These are phyloP conservation scores for Sandelia bainsii DNA, from an alignment of 2,797 vertebrate genomes.

Conservation along the genomic window DNA sequence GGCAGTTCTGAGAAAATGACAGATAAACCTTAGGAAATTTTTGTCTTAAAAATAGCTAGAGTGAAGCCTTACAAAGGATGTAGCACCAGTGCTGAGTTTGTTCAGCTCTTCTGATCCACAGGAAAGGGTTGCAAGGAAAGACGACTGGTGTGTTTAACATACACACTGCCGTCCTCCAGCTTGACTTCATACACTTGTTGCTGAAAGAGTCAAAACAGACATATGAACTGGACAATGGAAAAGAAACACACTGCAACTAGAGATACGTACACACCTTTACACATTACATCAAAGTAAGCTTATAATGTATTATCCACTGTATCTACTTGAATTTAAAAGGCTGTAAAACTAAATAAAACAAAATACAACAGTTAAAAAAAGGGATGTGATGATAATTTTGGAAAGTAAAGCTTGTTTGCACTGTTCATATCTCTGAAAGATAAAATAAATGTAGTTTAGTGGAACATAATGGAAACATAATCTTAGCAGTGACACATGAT, in stretches of 20 bases:
- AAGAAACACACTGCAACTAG: not conserved
- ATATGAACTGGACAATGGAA: slow-evolving; percentile 19
- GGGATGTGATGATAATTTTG: no score
- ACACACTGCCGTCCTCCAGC: slow-evolving; percentile 78
- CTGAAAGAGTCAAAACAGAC: slow-evolving; percentile 61
- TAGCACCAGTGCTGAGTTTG: slow-evolving; percentile 14
- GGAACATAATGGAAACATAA: no score
- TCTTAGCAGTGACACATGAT: no score
- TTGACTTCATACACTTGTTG: slow-evolving; percentile 85
- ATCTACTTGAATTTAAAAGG: not conserved
- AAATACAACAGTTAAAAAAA: not conserved
- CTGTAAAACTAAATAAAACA: not conserved
- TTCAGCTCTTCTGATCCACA: slow-evolving; percentile 63
- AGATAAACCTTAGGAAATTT: slow-evolving; percentile 71
- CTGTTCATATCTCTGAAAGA: no score
- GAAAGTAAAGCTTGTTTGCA: no score
- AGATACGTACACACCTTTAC: not conserved
- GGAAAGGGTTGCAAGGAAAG: slow-evolving; percentile 79
- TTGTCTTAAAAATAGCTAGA: slow-evolving; percentile 60
- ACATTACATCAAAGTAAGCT: not conserved
- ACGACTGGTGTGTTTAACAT: slow-evolving; percentile 75
- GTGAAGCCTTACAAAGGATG: slow-evolving; percentile 7
- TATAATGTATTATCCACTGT: not conserved
- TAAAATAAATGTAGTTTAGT: no score
- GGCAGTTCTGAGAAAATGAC: slow-evolving; percentile 51